Conservation (phyloP, 2,797 vertebrate species). For the Urophycis tenuis region DNA sequence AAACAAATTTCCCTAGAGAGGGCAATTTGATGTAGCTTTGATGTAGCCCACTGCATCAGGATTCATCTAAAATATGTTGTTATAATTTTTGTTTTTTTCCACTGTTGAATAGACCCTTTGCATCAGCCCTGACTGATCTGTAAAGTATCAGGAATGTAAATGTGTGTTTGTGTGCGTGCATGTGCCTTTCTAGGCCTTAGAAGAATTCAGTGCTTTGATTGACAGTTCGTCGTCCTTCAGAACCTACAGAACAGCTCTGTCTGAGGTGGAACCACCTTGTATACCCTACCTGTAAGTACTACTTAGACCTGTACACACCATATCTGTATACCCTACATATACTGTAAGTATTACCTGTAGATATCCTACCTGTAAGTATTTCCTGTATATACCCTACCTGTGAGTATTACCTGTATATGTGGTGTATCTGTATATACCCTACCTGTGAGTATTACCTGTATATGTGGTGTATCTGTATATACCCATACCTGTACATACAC, state of each 20-base stretch:
- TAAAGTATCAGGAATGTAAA: neutral
- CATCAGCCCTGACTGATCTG: neutral
- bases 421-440: no score
- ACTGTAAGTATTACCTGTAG: constrained; percentile 30
- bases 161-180: constrained; percentile 8
- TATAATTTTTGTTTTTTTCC: neutral
- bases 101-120: neutral
- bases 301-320: neutral
- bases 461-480: no score
- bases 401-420: neutral
- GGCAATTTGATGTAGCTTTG: no score
- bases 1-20: neutral
- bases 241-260: constrained; percentile 82
- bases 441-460: neutral
- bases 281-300: constrained; percentile 77
- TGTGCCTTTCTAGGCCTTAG: constrained; percentile 71
- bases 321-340: neutral
- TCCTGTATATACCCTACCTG: constrained; percentile 5
- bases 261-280: constrained; percentile 87
- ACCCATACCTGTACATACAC: no score
- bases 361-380: constrained; percentile 3
- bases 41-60: neutral
- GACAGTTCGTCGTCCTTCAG: constrained; percentile 95
- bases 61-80: no score
- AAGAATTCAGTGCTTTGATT: constrained; percentile 87